phyloP scores from a whole-genome alignment of 2,888 invertebrate genomes.

The Chrysodeixis includens region DNA sequence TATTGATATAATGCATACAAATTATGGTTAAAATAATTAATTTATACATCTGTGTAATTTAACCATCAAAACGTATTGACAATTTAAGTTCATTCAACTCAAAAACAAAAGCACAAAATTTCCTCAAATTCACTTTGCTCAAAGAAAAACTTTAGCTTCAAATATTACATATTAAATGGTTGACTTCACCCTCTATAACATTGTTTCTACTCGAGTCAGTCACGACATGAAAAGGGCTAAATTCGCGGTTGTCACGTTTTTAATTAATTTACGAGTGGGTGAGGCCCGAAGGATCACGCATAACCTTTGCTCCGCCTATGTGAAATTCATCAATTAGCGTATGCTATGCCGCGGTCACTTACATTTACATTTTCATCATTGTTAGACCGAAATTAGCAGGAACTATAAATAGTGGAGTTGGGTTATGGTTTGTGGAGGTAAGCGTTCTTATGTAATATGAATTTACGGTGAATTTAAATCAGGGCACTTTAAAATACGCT shows the following conservation, averaged over 20 bases:
- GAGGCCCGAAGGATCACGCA: conserved; percentile 69
- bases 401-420: conserved; percentile 32
- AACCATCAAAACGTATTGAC: too few relatives aligned
- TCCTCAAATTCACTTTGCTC: not conserved
- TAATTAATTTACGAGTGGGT: conserved; percentile 84
- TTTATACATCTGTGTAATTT: too few relatives aligned
- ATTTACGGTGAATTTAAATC: not conserved
- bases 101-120: not conserved
- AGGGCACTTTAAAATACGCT: not conserved
- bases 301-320: conserved; percentile 70
- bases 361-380: conserved; percentile 59
- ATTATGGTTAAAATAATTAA: too few relatives aligned
- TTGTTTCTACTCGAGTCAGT: conserved; percentile 66
- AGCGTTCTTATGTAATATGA: not conserved
- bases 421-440: not conserved
- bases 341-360: conserved; percentile 58
- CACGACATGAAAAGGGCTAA: conserved; percentile 78
- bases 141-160: conserved; percentile 25
- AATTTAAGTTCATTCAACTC: not conserved
- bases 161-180: conserved; percentile 65
- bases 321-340: conserved; percentile 80
- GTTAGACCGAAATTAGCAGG: conserved; percentile 35
- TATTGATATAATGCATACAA: not conserved
- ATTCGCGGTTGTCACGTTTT: conserved; percentile 84
- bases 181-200: conserved; percentile 52